These are phyloP conservation scores for Oryzaephilus surinamensis DNA, from an alignment of 1,140 invertebrate genomes.

Conservation along the genomic window DNA sequence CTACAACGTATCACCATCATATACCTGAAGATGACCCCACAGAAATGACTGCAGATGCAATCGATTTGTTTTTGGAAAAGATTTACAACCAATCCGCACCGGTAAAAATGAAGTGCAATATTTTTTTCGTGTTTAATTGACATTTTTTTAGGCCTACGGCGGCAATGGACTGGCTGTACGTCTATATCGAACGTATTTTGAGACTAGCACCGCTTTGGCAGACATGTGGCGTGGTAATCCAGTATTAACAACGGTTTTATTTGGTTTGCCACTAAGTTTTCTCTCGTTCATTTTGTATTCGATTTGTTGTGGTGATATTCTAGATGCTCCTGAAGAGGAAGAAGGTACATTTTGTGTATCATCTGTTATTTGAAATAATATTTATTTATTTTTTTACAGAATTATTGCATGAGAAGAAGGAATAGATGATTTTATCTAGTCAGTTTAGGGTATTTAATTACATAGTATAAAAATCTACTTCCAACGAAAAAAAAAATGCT, in stretches of 20 bases:
- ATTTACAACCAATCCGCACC: conserved; percentile 62
- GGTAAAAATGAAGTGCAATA: conserved; percentile 38
- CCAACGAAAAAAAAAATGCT: too few relatives aligned
- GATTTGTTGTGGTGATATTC: conserved; percentile 85
- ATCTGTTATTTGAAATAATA: conserved; percentile 4
- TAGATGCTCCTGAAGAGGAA: conserved; percentile 84
- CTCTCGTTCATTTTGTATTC: conserved; percentile 89
- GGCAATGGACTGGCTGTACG: conserved; percentile 64
- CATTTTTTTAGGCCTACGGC: conserved; percentile 57
- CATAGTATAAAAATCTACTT: too few relatives aligned
- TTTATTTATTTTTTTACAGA: conserved; percentile 9
- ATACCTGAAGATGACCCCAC: conserved; percentile 74
- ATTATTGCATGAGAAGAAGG: conserved; percentile 37
- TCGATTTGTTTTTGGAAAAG: conserved; percentile 65
- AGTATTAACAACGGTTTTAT: conserved; percentile 74
- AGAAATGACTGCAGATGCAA: conserved; percentile 66
- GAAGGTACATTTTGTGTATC: conserved; percentile 11
- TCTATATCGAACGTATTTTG: conserved; percentile 66
- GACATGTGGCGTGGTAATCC: conserved; percentile 90
- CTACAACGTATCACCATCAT: conserved; percentile 81
- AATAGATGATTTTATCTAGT: conserved; percentile 25
- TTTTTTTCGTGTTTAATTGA: conserved; percentile 3
- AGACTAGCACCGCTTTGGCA: conserved; percentile 56
- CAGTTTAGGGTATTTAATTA: too few relatives aligned
- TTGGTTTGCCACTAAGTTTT: conserved; percentile 82